Conservation (phyloP, 2,113 vertebrate genomes). For the Pterophyllum scalare region DNA sequence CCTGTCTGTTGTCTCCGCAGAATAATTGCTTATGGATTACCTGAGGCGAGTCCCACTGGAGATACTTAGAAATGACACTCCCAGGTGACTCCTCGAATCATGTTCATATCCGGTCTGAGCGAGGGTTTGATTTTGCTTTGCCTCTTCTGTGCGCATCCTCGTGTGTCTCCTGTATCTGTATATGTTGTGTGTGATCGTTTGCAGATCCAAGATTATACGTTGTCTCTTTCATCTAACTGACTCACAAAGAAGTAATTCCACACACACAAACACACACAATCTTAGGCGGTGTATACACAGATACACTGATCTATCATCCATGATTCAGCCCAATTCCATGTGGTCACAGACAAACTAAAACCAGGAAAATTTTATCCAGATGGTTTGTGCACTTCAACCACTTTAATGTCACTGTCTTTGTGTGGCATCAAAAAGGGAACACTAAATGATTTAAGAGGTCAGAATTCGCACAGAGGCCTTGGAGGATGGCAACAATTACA, state of each 20-base stretch:
- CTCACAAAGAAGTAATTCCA: conserved; percentile 39
- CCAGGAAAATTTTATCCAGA: neutral
- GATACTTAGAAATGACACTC: conserved; percentile 70
- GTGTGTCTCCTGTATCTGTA: neutral
- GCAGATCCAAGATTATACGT: conserved; percentile 45
- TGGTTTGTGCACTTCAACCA: neutral
- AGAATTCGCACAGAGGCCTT: neutral
- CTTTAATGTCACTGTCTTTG: neutral
- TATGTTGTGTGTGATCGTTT: neutral
- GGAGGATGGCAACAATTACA: neutral
- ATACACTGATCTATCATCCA: conserved; percentile 4
- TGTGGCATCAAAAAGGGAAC: neutral
- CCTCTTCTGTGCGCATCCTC: conserved; percentile 14
- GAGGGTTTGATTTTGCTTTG: conserved; percentile 54
- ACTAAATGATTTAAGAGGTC: neutral
- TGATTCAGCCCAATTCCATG: conserved; percentile 38
- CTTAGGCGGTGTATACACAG: neutral
- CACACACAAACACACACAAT: neutral
- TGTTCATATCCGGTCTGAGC: conserved; percentile 70
- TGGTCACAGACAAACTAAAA: conserved; percentile 12
- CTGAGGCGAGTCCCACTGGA: conserved; percentile 64
- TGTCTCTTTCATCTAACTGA: conserved; percentile 50
- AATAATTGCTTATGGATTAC: conserved; percentile 76
- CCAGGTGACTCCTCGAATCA: conserved; percentile 69
- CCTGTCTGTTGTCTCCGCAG: conserved; percentile 63